Base-by-base conservation (phyloP, 1,140 invertebrate species). In the Bombus difficillimus region DNA sequence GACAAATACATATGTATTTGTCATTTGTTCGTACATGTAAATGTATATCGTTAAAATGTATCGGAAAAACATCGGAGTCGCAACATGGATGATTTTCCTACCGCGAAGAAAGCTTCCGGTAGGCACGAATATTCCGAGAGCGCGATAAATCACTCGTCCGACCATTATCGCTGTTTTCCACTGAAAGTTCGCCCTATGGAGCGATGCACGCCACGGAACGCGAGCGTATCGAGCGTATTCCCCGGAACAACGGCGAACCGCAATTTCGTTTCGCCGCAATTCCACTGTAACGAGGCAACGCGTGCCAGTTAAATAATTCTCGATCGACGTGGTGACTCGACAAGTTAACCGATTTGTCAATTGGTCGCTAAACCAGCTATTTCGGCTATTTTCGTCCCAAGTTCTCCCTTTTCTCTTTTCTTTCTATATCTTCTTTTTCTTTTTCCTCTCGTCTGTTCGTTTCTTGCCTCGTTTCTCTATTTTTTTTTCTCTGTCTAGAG, bases 221-320 rank as follows among this genome's bases (percentile, higher is more conserved):
- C 43, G 73, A 75, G 25, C 43, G 73, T 75, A 77, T 59, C 75
- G 47, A 77, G 47, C 47, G 53, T 28, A 39, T 59, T 57, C 32
- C 22, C n/a, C n/a, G 47, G 47, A 39, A 76, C 74, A 77, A 76
- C 53, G 15, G 8, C 37, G 53, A 18, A 79, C 77, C 77, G 32
- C 76, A 79, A 79, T 79, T 79, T 79, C 77, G 77, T 79, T 68
- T 79, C 22, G 22, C 22, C 39, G 62, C 62, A 47, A 79, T 79
- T 47, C 32, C 41, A 41, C 32, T 68, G 39, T 79, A 79, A 68
- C 77, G 32, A 43, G 64, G 77, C 22, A 25, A 18, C 62, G n/a
- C 62, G 41, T 39, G 77, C 77, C 62, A 18, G 43, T n/a, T 78
- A 66, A 79, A 79, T 66, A 68, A 79, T 79, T 43, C 32, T 41